These are phyloP conservation scores for Oreocharis arfaki DNA, from an alignment of 2,113 vertebrate genomes.

Conservation along the genomic window DNA sequence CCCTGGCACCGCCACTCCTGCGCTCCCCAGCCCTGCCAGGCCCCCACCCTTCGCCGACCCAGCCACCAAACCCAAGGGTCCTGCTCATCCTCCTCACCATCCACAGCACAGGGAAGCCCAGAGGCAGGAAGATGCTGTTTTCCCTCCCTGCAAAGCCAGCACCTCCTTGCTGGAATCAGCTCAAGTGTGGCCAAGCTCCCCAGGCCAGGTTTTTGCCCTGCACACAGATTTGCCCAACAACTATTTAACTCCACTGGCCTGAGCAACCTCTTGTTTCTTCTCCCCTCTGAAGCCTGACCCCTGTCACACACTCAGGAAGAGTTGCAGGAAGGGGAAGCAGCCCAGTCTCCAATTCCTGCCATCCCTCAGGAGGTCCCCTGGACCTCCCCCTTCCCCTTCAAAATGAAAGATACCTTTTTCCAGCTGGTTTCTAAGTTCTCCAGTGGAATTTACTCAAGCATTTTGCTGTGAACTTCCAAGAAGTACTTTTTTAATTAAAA, in stretches of 20 bases:
- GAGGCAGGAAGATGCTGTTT: rapidly evolving
- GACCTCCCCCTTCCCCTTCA: no score
- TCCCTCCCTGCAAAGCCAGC: background rate
- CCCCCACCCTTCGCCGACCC: background rate
- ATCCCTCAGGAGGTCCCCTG: background rate
- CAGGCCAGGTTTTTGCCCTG: background rate
- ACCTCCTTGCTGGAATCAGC: background rate
- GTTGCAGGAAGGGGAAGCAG: background rate
- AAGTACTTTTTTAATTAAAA: background rate
- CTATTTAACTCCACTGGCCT: background rate
- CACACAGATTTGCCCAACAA: background rate
- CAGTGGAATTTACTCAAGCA: background rate
- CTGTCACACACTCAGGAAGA: background rate
- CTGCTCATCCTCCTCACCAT: background rate
- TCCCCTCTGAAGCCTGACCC: background rate
- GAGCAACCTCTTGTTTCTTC: background rate
- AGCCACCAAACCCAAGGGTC: background rate
- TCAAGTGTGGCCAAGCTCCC: background rate
- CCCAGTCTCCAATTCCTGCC: background rate
- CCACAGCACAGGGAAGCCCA: background rate
- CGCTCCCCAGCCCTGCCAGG: background rate
- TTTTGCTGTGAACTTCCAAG: background rate
- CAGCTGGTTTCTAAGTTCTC: background rate
- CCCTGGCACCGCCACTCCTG: background rate
- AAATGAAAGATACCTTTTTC: background rate